phyloP scores from a whole-genome alignment of 2,888 invertebrate species.

The Eilema depressum region DNA sequence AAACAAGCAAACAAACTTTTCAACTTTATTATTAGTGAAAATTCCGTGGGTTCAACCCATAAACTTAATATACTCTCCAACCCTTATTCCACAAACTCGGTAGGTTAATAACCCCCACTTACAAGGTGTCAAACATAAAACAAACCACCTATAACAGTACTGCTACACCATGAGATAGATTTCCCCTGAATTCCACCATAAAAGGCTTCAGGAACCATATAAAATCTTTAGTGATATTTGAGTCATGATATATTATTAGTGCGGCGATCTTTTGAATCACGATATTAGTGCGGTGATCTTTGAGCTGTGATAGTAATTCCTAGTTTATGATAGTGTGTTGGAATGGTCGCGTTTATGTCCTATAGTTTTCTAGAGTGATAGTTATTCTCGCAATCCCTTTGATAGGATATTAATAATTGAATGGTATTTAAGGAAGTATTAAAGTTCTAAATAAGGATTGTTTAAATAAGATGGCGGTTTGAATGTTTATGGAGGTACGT shows the following conservation, averaged over 20 bases:
- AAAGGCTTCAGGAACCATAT: not conserved
- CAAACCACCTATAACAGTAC: not conserved
- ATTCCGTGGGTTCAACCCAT: not conserved
- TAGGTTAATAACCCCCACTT: not conserved
- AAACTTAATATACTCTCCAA: no score
- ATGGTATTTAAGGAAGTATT: not conserved
- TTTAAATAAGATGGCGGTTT: not conserved
- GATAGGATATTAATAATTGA: not conserved
- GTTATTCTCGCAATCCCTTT: not conserved
- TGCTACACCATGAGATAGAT: constrained; percentile 4
- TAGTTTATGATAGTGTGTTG: constrained; percentile 5
- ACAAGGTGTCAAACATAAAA: constrained; percentile 12
- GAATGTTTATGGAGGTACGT: not conserved
- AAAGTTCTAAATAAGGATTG: not conserved
- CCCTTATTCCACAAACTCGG: not conserved
- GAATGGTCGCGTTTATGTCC: not conserved
- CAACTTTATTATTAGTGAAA: not conserved
- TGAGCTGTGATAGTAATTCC: not conserved
- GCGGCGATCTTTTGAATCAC: not conserved
- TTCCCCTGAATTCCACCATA: not conserved
- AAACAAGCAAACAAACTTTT: no score
- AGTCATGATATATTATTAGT: no score
- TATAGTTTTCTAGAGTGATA: not conserved
- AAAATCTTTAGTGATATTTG: constrained; percentile 13
- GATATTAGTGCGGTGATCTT: not conserved